Evolutionary conservation across 2,113 vertebrate genomes (phyloP).

Genomic region (Syrmaticus mikado): DNA sequence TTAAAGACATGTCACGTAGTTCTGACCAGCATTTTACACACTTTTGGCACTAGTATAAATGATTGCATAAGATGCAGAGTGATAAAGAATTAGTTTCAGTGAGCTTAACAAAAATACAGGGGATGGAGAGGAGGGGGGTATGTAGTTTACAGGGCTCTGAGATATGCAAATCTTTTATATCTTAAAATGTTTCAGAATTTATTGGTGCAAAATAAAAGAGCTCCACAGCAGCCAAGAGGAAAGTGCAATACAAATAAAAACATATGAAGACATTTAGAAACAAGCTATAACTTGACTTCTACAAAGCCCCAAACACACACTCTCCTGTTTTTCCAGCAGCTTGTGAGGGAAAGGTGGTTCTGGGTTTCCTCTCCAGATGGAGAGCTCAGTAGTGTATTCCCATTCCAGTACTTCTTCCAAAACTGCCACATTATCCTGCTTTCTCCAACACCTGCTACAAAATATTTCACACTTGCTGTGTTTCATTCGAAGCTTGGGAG

Average conservation of each 20-base stretch:
- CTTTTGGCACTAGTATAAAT: neutral
- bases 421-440: neutral
- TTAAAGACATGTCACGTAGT: neutral
- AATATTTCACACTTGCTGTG: neutral
- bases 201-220: neutral
- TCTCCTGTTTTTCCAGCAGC: neutral
- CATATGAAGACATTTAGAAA: neutral
- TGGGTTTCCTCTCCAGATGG: neutral
- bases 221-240: neutral
- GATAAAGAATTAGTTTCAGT: neutral
- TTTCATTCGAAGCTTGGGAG: fast-evolving
- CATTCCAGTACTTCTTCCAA: neutral
- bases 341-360: fast-evolving
- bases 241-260: conserved; percentile 3
- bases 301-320: neutral
- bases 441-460: neutral
- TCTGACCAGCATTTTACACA: neutral
- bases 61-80: neutral
- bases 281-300: neutral
- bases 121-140: too few species aligned
- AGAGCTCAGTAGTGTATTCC: neutral
- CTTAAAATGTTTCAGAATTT: neutral
- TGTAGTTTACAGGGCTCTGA: neutral
- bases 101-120: neutral
- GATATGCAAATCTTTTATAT: neutral